Conservation (phyloP, 2,797 vertebrate species). For the Danionella dracula region DNA sequence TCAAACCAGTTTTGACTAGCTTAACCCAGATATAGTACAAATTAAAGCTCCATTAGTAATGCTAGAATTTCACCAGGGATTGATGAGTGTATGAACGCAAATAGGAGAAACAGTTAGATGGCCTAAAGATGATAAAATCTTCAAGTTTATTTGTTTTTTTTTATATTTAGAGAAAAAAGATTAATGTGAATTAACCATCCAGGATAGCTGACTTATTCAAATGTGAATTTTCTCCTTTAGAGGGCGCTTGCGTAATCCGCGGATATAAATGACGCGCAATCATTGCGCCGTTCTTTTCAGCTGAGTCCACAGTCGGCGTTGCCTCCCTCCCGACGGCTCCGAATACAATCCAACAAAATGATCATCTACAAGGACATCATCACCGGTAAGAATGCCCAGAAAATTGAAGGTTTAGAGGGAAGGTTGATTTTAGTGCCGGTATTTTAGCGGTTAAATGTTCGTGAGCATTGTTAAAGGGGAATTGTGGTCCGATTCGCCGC, state of each 20-base stretch:
- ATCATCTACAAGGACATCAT: slow-evolving; percentile 54
- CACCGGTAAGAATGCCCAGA: slow-evolving; percentile 25
- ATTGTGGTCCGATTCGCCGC: neutral
- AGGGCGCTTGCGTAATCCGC: slow-evolving; percentile 5
- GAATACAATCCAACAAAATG: slow-evolving; percentile 43
- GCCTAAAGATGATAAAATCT: too few species aligned
- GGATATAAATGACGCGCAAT: slow-evolving; percentile 16
- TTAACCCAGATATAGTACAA: too few species aligned
- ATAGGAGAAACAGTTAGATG: too few species aligned
- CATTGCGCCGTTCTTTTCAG: slow-evolving; percentile 35
- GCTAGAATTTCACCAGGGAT: too few species aligned
- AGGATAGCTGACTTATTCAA: too few species aligned
- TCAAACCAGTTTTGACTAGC: too few species aligned
- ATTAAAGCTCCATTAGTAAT: too few species aligned
- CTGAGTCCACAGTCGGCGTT: slow-evolving; percentile 32
- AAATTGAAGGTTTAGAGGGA: rapidly evolving
- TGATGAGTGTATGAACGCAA: too few species aligned
- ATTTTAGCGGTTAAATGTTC: neutral
- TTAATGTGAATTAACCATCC: too few species aligned
- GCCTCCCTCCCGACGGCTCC: neutral
- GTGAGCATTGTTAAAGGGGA: neutral
- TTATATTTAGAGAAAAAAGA: too few species aligned
- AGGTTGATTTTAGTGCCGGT: neutral
- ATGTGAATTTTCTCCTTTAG: neutral
- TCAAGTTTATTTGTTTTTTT: too few species aligned